Percentiles rank a stretch among this genome's conserved stretches.
These are phyloP conservation scores for Delphinapterus leucas DNA, from an alignment of 2,113 vertebrate genomes.

Conservation along the genomic window DNA sequence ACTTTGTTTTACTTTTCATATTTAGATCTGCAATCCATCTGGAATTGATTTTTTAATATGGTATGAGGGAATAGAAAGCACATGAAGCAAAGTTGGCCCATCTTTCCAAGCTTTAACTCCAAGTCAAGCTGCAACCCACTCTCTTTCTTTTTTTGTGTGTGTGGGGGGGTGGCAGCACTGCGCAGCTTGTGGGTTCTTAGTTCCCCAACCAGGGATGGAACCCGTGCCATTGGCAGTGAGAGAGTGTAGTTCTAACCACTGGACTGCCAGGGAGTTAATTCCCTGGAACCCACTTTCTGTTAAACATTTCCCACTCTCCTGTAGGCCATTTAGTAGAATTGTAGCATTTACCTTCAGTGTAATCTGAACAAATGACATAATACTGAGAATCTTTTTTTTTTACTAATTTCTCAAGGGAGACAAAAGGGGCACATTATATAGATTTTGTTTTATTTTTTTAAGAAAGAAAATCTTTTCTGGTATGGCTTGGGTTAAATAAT, in stretches of 20 bases:
- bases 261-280: too few relatives aligned
- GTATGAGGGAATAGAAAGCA: background rate
- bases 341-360: background rate
- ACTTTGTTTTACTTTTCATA: background rate
- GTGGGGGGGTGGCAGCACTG: too few relatives aligned
- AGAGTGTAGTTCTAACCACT: too few relatives aligned
- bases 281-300: background rate
- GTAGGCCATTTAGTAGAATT: background rate
- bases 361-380: background rate
- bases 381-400: background rate
- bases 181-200: too few relatives aligned
- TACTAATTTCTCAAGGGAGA: background rate
- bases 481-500: background rate
- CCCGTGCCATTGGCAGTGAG: too few relatives aligned
- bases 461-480: background rate
- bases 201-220: too few relatives aligned
- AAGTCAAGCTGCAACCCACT: background rate
- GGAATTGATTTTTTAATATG: background rate
- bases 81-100: constrained; percentile 2
- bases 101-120: constrained; percentile 6
- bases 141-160: too few relatives aligned
- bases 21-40: background rate
- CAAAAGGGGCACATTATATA: background rate
- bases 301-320: background rate
- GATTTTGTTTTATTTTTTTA: background rate